Conservation (phyloP, 2,797 vertebrate genomes). For the Xenentodon cancila region DNA sequence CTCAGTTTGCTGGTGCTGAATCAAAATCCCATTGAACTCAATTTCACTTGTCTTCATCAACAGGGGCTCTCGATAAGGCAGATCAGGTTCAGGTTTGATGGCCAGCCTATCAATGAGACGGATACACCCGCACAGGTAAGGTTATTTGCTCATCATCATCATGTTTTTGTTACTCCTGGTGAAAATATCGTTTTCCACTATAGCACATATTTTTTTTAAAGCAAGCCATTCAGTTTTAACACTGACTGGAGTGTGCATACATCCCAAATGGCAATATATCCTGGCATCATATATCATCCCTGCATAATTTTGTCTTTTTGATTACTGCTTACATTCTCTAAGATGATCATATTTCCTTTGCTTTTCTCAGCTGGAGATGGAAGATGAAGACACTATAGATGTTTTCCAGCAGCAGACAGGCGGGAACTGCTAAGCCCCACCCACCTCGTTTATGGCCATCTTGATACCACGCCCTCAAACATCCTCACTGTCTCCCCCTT, state of each 20-base stretch:
- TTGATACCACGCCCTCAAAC: conserved; percentile 72
- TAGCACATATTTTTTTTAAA: too few species aligned
- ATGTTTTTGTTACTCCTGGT: background rate
- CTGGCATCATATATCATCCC: too few species aligned
- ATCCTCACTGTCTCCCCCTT: conserved; percentile 74
- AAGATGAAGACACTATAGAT: conserved; percentile 95
- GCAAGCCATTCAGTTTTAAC: too few species aligned
- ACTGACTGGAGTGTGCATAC: too few species aligned
- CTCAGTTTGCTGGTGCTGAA: background rate
- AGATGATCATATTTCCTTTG: conserved; percentile 9
- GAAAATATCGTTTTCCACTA: background rate
- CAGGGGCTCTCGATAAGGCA: conserved; percentile 95
- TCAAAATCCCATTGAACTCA: background rate
- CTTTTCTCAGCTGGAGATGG: conserved; percentile 92
- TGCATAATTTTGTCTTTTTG: background rate
- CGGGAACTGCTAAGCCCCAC: conserved; percentile 79
- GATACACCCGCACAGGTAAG: conserved; percentile 96
- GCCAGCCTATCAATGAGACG: conserved; percentile 92
- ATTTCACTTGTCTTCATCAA: conserved; percentile 10
- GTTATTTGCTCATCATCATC: background rate
- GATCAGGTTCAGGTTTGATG: conserved; percentile 96
- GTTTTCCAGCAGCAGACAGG: conserved; percentile 98
- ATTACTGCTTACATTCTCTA: background rate
- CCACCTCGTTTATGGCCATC: conserved; percentile 68
- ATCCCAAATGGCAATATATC: too few species aligned